Percentiles rank a stretch among this genome's conserved stretches.
phyloP scores from a whole-genome alignment of 2,113 vertebrate genomes.

The Eulemur rufifrons region DNA sequence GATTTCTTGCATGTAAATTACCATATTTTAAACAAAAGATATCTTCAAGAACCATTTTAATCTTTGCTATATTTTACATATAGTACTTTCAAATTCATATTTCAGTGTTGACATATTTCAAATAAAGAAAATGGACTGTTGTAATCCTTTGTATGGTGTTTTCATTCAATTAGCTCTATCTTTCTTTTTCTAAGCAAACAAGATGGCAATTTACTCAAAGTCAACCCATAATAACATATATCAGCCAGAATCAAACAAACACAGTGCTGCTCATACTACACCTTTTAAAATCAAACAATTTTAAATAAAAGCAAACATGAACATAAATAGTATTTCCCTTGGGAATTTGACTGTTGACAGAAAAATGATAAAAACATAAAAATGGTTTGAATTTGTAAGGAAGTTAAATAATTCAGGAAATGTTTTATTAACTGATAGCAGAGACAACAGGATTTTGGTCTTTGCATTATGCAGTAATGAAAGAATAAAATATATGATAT shows the following conservation, averaged over 20 bases:
- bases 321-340: slow-evolving; percentile 69
- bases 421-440: slow-evolving; percentile 87
- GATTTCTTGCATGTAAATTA: slow-evolving; percentile 59
- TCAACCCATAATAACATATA: slow-evolving; percentile 51
- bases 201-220: slow-evolving; percentile 75
- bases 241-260: slow-evolving; percentile 60
- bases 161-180: slow-evolving; percentile 74
- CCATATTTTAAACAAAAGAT: slow-evolving; percentile 61
- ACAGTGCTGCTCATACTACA: slow-evolving; percentile 8
- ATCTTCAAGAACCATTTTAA: slow-evolving; percentile 68
- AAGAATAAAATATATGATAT: slow-evolving; percentile 80
- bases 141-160: slow-evolving; percentile 68
- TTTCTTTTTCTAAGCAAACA: slow-evolving; percentile 72
- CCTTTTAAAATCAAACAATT: slow-evolving; percentile 74
- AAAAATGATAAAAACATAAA: slow-evolving; percentile 69
- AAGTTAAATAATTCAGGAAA: slow-evolving; percentile 87
- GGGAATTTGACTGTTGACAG: slow-evolving; percentile 72
- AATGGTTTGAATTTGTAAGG: slow-evolving; percentile 78
- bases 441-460: slow-evolving; percentile 81
- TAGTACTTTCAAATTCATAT: slow-evolving; percentile 66
- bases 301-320: slow-evolving; percentile 70
- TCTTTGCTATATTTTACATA: slow-evolving; percentile 71
- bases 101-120: slow-evolving; percentile 68
- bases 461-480: slow-evolving; percentile 74
- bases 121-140: slow-evolving; percentile 65